These are phyloP conservation scores for Vesta saturnalis DNA, from an alignment of 2,888 invertebrate genomes.

Conservation along the genomic window DNA sequence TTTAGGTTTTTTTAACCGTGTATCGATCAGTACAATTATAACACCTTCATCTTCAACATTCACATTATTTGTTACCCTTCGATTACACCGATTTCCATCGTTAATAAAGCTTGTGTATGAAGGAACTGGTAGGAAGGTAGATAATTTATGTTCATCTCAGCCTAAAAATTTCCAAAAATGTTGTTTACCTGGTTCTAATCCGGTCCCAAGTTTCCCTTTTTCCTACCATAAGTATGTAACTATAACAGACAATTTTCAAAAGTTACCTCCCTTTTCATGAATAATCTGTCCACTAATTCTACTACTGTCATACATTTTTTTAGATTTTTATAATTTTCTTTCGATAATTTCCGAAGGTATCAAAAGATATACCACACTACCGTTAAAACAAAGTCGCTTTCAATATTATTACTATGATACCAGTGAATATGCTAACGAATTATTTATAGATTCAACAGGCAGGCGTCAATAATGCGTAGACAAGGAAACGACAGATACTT, in stretches of 20 bases:
- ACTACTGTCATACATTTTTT: conserved; percentile 68
- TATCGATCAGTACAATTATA: conserved; percentile 65
- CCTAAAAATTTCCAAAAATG: conserved; percentile 67
- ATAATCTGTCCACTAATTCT: conserved; percentile 67
- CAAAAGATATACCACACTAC: no score
- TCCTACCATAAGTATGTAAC: conserved; percentile 65
- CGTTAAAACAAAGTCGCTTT: no score
- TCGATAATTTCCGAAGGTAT: conserved; percentile 66
- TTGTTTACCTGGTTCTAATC: conserved; percentile 65
- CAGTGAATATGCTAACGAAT: no score
- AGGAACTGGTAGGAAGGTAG: conserved; percentile 69
- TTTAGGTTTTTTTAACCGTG: conserved; percentile 64
- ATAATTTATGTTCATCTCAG: conserved; percentile 72
- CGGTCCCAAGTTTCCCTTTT: conserved; percentile 68
- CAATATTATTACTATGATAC: no score
- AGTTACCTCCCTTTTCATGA: conserved; percentile 66
- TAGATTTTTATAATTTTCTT: conserved; percentile 66
- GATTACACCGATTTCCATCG: conserved; percentile 65
- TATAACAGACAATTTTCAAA: conserved; percentile 65
- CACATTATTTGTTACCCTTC: conserved; percentile 64
- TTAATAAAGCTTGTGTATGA: conserved; percentile 71
- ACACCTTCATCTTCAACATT: conserved; percentile 60
- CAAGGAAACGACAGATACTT: no score
- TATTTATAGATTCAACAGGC: no score
- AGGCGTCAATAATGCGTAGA: no score